Evolutionary conservation across 2,797 vertebrate species (phyloP).

Genomic region (Argya squamiceps): DNA sequence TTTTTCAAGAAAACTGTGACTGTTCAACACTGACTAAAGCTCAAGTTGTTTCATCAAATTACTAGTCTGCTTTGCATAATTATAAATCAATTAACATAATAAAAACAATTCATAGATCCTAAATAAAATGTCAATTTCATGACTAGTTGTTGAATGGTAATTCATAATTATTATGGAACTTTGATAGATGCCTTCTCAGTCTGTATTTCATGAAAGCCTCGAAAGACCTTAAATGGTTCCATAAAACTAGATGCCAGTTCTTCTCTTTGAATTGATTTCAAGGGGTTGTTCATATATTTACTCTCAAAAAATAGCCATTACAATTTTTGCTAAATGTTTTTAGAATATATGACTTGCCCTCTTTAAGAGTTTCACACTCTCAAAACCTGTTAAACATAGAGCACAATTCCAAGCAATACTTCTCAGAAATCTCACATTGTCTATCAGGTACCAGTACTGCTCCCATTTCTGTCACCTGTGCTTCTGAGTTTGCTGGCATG

Average conservation of each 20-base stretch:
- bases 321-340: background rate
- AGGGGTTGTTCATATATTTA: background rate
- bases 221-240: background rate
- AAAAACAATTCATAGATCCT: background rate
- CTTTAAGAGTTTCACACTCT: background rate
- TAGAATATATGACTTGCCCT: background rate
- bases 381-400: background rate
- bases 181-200: background rate
- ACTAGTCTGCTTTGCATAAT: background rate
- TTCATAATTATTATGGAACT: background rate
- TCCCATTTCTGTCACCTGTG: background rate
- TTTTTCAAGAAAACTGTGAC: background rate
- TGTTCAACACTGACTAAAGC: background rate
- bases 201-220: background rate
- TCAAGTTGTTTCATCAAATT: background rate
- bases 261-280: background rate
- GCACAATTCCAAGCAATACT: background rate
- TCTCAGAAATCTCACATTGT: background rate
- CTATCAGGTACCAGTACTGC: background rate
- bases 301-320: background rate
- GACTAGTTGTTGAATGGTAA: background rate
- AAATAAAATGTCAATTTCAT: background rate
- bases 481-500: background rate
- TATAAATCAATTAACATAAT: background rate
- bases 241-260: background rate